Conservation (phyloP, 2,888 invertebrate genomes). For the Ophion slaviceki region DNA sequence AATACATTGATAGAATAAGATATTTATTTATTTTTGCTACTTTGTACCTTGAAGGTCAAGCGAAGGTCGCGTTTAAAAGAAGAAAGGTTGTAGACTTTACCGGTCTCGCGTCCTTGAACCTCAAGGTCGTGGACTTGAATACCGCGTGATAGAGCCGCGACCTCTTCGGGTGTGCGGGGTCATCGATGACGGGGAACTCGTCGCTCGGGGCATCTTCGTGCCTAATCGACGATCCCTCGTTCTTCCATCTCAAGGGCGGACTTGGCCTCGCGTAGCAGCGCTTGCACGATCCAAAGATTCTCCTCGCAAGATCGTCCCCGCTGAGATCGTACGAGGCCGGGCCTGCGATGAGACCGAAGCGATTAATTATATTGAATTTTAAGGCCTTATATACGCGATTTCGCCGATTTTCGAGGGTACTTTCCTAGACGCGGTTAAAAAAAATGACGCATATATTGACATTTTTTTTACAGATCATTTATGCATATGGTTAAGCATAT, state of each 20-base stretch:
- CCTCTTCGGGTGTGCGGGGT: conserved; percentile 11
- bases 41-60: not conserved
- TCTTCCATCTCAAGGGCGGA: conserved; percentile 45
- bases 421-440: no score
- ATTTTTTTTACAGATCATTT: no score
- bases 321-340: conserved; percentile 61
- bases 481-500: no score
- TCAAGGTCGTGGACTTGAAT: conserved; percentile 69
- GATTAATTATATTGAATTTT: no score
- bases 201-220: conserved; percentile 55
- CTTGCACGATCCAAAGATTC: conserved; percentile 50
- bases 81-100: conserved; percentile 17
- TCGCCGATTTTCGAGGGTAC: no score
- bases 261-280: conserved; percentile 56
- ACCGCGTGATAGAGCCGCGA: conserved; percentile 67
- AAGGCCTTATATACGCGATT: no score
- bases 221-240: conserved; percentile 59
- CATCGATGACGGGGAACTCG: conserved; percentile 37
- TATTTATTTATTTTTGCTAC: no score
- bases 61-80: not conserved
- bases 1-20: no score
- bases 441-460: no score
- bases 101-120: conserved; percentile 59
- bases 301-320: conserved; percentile 59
- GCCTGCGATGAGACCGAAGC: conserved; percentile 16